Evolutionary conservation across 2,113 vertebrate genomes (phyloP), one percentile per base, ranked within the genome.

Genomic region (Morone chrysops): DNA sequence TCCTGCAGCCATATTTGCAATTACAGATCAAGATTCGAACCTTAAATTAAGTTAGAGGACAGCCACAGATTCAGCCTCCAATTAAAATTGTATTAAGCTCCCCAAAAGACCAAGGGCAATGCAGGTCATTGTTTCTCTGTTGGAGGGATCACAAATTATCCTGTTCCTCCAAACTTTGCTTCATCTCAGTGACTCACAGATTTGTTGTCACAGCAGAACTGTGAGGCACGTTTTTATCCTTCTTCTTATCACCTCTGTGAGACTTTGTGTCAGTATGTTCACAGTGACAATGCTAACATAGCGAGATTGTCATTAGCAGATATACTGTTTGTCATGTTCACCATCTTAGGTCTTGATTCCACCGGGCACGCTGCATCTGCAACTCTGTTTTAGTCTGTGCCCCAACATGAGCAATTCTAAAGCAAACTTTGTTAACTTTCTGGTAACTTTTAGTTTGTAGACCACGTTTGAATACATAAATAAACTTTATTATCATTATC

Each of bases 21-120:
- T 68, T 67, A 62, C 31, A 53, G 16, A 65, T 54, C 51, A 67
- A 53, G 45, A 38, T 51, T 66, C 66, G 4, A 60, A 71, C 41
- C n/a, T 38, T n/a, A 59, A 63, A 63, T 70, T 17, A 18, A 66
- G 36, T 60, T 51, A 22, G 57, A 66, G 11, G 40, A 51, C 22
- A 45, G 20, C 22, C 8, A 22, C 18, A 20, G 20, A 61, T 50
- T 48, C 48, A 57, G 56, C 41, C 61, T 38, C 61, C 7, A 31
- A 47, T 59, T 68, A 4, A 3, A 54, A 72, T 38, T 16, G 47
- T 17, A 66, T 70, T 43, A 59, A 70, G 16, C 50, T n/a, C 20
- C 36, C 4, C 43, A n/a, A 11, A 72, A 20, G 14, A 66, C 50
- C 41, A n/a, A 71, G 14, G 51, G 17, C 12, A 12, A 4, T 12